phyloP scores from a whole-genome alignment of 2,888 invertebrate species.

The Erebia ligea region DNA sequence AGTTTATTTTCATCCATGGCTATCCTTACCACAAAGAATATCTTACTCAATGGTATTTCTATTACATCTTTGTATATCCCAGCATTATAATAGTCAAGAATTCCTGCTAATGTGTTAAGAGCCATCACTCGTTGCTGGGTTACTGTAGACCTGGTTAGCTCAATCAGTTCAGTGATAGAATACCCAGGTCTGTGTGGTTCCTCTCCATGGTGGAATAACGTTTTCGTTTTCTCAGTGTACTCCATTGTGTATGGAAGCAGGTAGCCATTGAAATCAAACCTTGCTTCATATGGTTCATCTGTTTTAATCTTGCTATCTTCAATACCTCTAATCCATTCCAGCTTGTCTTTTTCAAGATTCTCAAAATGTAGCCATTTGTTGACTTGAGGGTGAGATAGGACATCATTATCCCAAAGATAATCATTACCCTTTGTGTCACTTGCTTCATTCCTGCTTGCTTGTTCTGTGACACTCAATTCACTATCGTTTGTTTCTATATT shows the following conservation, averaged over 20 bases:
- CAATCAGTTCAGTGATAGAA: slow-evolving; percentile 93
- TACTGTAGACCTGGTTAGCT: slow-evolving; percentile 89
- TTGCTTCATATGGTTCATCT: slow-evolving; percentile 88
- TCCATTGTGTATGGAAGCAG: slow-evolving; percentile 88
- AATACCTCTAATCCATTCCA: slow-evolving; percentile 92
- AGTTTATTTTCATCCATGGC: slow-evolving; percentile 93
- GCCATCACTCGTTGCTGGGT: slow-evolving; percentile 93
- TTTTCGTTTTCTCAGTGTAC: slow-evolving; percentile 79
- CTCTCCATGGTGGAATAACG: slow-evolving; percentile 95
- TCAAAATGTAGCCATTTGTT: slow-evolving; percentile 94
- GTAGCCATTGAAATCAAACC: slow-evolving; percentile 92
- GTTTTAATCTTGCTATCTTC: slow-evolving; percentile 82
- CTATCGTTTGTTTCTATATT: slow-evolving; percentile 42
- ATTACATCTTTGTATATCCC: slow-evolving; percentile 91
- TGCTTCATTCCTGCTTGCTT: slow-evolving; percentile 39
- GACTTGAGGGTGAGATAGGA: slow-evolving; percentile 83
- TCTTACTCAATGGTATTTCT: slow-evolving; percentile 89
- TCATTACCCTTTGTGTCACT: slow-evolving; percentile 43
- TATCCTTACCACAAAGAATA: slow-evolving; percentile 91
- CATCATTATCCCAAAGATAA: slow-evolving; percentile 79
- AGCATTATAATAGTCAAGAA: slow-evolving; percentile 87
- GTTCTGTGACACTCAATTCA: slow-evolving; percentile 58
- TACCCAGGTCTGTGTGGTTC: slow-evolving; percentile 96
- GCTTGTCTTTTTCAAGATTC: slow-evolving; percentile 92
- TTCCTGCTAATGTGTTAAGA: slow-evolving; percentile 90